A percentile compares a stretch with the other conserved stretches of the same genome.
These are phyloP conservation scores for Morelia viridis DNA, from an alignment of 2,797 vertebrate species.

Conservation along the genomic window DNA sequence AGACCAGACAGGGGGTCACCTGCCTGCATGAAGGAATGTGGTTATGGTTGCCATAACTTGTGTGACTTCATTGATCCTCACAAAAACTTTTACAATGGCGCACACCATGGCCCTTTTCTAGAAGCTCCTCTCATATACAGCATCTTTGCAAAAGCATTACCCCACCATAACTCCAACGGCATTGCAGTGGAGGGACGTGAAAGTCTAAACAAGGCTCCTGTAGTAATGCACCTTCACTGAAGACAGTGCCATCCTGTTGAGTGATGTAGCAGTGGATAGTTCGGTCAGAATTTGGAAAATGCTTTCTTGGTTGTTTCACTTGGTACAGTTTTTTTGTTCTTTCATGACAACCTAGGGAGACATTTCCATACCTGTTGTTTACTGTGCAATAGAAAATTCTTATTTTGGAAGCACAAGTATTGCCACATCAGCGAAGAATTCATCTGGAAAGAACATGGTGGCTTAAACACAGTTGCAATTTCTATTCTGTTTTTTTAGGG, in stretches of 20 bases:
- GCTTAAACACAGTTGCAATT: background rate
- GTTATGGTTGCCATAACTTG: background rate
- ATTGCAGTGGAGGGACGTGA: background rate
- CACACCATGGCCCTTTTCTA: background rate
- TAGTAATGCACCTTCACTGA: background rate
- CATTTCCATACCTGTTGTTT: background rate
- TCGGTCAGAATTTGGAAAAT: background rate
- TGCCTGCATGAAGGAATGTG: background rate
- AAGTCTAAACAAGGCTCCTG: background rate
- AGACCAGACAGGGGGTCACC: background rate
- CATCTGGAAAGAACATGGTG: background rate
- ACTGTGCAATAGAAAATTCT: background rate
- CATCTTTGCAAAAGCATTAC: background rate
- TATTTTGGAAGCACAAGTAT: background rate
- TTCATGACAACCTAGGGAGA: background rate
- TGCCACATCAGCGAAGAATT: background rate
- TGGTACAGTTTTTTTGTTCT: slow-evolving; percentile 7
- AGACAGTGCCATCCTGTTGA: background rate
- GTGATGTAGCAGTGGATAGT: background rate
- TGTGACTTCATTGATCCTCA: background rate
- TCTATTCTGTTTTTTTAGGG: slow-evolving; percentile 1
- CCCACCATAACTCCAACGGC: background rate
- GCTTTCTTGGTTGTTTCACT: background rate
- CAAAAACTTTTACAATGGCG: background rate
- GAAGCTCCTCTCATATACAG: background rate